phyloP scores from a whole-genome alignment of 2,113 vertebrate genomes.

The Xyliphius kryptos region DNA sequence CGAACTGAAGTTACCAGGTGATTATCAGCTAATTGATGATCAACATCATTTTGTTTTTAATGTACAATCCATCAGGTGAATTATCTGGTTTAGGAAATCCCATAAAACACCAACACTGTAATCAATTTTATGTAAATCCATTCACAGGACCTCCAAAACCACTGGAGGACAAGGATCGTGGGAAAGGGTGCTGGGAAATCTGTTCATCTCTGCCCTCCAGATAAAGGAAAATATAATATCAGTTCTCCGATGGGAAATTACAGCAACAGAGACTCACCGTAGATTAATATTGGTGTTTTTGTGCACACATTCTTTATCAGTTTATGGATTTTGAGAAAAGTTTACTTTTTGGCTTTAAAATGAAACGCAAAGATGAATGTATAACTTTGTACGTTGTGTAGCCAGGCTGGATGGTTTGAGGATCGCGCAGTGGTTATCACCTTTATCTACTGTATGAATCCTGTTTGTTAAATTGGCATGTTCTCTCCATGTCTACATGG shows the following conservation, averaged over 20 bases:
- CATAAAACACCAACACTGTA: too few species aligned
- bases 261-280: slow-evolving; percentile 21
- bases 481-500: too few species aligned
- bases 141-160: background rate
- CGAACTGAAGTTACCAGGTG: too few species aligned
- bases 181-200: background rate
- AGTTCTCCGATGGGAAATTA: slow-evolving; percentile 35
- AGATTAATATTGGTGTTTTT: slow-evolving; percentile 28
- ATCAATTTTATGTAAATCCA: too few species aligned
- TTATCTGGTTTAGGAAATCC: too few species aligned
- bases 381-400: background rate
- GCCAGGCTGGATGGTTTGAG: too few species aligned
- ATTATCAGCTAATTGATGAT: too few species aligned
- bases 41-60: too few species aligned
- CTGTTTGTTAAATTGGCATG: too few species aligned
- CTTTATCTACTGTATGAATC: too few species aligned
- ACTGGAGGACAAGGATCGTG: background rate
- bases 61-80: too few species aligned
- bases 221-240: slow-evolving; percentile 34
- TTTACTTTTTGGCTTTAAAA: background rate
- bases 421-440: too few species aligned
- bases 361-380: background rate
- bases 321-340: slow-evolving; percentile 5
- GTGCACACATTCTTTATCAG: slow-evolving; percentile 13
- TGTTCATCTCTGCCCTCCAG: slow-evolving; percentile 16